Evolutionary conservation across 2,113 vertebrate species (phyloP).

Genomic region (Indicator maculatus): DNA sequence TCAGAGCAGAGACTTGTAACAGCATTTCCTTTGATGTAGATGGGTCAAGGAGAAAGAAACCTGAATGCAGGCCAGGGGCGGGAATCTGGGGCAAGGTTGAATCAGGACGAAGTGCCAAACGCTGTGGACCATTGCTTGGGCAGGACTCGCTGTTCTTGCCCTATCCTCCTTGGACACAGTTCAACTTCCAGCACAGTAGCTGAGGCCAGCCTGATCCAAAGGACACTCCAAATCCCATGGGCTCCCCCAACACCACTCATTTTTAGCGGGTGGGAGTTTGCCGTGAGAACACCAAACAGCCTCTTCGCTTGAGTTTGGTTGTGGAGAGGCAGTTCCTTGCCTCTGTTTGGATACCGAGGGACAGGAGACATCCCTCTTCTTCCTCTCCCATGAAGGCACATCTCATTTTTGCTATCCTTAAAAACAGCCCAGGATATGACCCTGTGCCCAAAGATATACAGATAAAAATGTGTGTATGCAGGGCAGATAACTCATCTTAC

Average conservation of each 20-base stretch:
- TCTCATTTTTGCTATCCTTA: neutral
- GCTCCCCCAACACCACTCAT: neutral
- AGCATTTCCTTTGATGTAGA: slow-evolving; percentile 33
- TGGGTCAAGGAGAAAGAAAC: slow-evolving; percentile 66
- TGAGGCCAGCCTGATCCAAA: slow-evolving; percentile 25
- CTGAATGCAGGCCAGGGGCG: slow-evolving; percentile 31
- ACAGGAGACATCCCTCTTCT: neutral
- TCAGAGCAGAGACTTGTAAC: neutral
- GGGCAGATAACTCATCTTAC: neutral
- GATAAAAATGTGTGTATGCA: neutral
- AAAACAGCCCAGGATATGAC: neutral
- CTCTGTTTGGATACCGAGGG: neutral
- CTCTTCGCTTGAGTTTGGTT: neutral
- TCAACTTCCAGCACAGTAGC: slow-evolving; percentile 26
- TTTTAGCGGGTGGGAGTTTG: neutral
- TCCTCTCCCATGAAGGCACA: neutral
- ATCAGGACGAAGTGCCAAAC: slow-evolving; percentile 33
- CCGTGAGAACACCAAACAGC: neutral
- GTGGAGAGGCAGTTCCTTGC: neutral
- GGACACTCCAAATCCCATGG: neutral
- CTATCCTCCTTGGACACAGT: neutral
- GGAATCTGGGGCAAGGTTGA: slow-evolving; percentile 66
- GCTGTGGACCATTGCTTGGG: slow-evolving; percentile 39
- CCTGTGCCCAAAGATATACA: neutral
- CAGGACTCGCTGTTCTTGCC: slow-evolving; percentile 48